These are phyloP conservation scores for Dascillus cervinus DNA, from an alignment of 2,888 invertebrate genomes.

Conservation along the genomic window DNA sequence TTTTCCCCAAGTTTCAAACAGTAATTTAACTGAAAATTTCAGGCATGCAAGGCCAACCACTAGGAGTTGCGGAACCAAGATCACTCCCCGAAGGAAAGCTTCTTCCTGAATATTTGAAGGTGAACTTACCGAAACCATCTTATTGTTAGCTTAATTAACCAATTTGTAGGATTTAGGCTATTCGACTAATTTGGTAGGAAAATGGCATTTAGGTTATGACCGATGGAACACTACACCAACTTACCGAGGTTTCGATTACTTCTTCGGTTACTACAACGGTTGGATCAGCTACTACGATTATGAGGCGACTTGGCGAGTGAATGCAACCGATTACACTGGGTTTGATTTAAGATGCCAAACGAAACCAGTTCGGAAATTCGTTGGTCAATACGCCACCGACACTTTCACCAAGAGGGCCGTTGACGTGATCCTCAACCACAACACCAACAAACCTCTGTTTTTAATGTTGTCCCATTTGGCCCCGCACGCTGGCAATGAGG, in stretches of 20 bases:
- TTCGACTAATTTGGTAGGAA: constrained; percentile 75
- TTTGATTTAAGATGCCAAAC: constrained; percentile 58
- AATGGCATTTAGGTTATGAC: constrained; percentile 80
- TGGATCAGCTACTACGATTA: constrained; percentile 59
- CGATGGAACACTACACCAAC: constrained; percentile 67
- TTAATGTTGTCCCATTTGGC: constrained; percentile 74
- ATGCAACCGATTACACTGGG: constrained; percentile 45
- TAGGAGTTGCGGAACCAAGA: constrained; percentile 60
- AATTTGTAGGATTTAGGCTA: constrained; percentile 61
- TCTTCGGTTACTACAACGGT: constrained; percentile 73
- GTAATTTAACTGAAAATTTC: no score
- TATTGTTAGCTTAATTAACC: no score
- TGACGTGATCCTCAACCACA: constrained; percentile 61
- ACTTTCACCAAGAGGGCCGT: constrained; percentile 72
- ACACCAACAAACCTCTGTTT: constrained; percentile 61
- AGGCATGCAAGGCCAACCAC: constrained; percentile 68
- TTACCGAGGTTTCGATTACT: constrained; percentile 70
- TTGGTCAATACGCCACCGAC: constrained; percentile 79
- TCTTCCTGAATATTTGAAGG: constrained; percentile 58
- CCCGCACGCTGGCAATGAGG: constrained; percentile 66
- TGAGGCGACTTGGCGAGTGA: constrained; percentile 36
- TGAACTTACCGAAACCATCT: constrained; percentile 17
- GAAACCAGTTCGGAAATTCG: constrained; percentile 64
- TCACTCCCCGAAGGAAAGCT: constrained; percentile 63
- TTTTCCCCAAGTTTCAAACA: no score